Percentiles rank a stretch among this genome's conserved stretches.
phyloP scores from a whole-genome alignment of 2,113 vertebrate genomes.

The Rattus rattus region DNA sequence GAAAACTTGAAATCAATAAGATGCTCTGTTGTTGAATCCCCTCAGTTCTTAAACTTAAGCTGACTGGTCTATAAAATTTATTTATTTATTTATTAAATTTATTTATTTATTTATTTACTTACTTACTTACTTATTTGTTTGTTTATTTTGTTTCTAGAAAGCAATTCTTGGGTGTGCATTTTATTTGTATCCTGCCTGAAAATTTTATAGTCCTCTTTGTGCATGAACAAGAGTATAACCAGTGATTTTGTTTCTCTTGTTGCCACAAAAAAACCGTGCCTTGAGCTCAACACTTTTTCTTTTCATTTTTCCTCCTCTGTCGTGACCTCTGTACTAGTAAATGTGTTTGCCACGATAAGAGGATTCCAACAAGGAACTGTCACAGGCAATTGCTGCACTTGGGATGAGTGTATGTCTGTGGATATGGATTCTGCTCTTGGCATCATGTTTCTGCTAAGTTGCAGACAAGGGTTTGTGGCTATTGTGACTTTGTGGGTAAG shows the following conservation, averaged over 20 bases:
- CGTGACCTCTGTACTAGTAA: conserved; percentile 35
- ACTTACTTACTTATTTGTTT: too few species aligned
- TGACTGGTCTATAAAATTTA: not conserved
- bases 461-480: conserved; percentile 76
- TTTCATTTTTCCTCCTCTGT: not conserved
- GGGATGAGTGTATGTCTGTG: conserved; percentile 44
- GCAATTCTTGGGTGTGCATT: not conserved
- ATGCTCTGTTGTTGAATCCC: not conserved
- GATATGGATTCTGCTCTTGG: conserved; percentile 72
- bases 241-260: conserved; percentile 25
- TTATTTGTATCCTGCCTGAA: not conserved
- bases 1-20: conserved; percentile 50
- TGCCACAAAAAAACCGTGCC: conserved; percentile 45
- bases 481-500: conserved; percentile 70
- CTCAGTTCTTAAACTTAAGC: not conserved
- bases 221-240: not conserved
- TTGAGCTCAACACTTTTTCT: not conserved
- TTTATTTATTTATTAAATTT: not conserved
- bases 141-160: conserved; percentile 48
- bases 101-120: not conserved
- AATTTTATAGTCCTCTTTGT: not conserved
- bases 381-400: conserved; percentile 74
- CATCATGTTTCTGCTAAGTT: conserved; percentile 77
- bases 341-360: conserved; percentile 73
- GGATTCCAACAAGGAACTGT: conserved; percentile 77